A percentile compares a stretch with the other conserved stretches of the same genome.
phyloP scores from a whole-genome alignment of 2,797 vertebrate species.

The Cheirogaleus major region DNA sequence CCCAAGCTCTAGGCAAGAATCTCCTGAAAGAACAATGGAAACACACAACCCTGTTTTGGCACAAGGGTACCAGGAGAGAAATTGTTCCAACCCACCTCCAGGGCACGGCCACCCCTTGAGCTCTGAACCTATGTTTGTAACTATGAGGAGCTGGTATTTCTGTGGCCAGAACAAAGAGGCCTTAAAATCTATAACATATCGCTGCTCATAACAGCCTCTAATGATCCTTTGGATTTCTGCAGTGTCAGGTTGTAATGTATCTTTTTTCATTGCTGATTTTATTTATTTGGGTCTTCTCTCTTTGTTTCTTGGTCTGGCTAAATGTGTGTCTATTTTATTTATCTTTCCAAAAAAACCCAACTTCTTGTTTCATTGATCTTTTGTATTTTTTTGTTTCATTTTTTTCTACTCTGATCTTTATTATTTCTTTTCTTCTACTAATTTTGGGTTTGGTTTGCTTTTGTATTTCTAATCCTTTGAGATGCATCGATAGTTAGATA shows the following conservation, averaged over 20 bases:
- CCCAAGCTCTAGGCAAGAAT: constrained; percentile 18
- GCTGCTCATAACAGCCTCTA: background rate
- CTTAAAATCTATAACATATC: background rate
- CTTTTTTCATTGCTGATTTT: background rate
- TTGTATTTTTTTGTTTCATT: background rate
- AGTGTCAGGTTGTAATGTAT: background rate
- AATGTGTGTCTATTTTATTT: background rate
- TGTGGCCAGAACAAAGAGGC: background rate
- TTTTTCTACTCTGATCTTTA: background rate
- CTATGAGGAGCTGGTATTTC: background rate
- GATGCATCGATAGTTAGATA: background rate
- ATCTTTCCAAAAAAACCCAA: background rate
- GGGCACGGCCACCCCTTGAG: background rate
- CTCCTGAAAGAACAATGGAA: constrained; percentile 7
- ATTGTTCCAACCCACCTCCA: background rate
- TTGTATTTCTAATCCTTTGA: background rate
- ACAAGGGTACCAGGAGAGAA: background rate
- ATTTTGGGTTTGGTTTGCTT: background rate
- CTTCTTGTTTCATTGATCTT: background rate
- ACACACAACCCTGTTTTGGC: background rate
- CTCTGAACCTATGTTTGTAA: background rate
- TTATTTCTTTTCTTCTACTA: background rate
- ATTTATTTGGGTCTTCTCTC: background rate
- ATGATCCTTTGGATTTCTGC: background rate
- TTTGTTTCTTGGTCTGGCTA: background rate